Evolutionary conservation across 2,797 vertebrate species (phyloP).

Genomic region (Australoheros facetus): DNA sequence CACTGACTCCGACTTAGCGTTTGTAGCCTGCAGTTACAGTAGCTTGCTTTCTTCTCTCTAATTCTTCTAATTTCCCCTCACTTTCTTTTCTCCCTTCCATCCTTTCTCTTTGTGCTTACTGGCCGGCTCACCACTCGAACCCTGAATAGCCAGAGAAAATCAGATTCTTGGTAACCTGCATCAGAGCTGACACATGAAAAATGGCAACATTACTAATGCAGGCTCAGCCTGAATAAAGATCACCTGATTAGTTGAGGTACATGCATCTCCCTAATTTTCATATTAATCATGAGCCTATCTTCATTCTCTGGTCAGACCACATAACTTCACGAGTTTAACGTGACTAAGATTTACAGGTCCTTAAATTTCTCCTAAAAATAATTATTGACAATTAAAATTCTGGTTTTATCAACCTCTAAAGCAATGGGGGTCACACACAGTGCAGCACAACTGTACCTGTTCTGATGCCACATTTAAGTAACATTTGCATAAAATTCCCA

Average conservation of each 20-base stretch:
- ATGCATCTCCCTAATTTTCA: conserved; percentile 95
- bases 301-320: conserved; percentile 82
- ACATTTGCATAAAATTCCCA: conserved; percentile 59
- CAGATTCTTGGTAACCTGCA: conserved; percentile 86
- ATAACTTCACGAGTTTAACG: conserved; percentile 84
- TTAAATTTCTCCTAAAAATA: conserved; percentile 85
- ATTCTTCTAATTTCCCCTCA: conserved; percentile 28
- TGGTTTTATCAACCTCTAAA: conserved; percentile 73
- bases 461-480: conserved; percentile 58
- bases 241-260: conserved; percentile 98
- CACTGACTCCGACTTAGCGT: conserved; percentile 29
- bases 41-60: conserved; percentile 29
- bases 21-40: conserved; percentile 46
- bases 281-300: conserved; percentile 95
- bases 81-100: conserved; percentile 18
- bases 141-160: conserved; percentile 82
- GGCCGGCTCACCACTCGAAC: conserved; percentile 79
- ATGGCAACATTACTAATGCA: conserved; percentile 94
- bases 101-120: conserved; percentile 51
- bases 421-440: conserved; percentile 38
- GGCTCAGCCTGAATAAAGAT: conserved; percentile 93
- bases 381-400: conserved; percentile 76
- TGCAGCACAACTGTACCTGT: conserved; percentile 18
- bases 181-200: conserved; percentile 95
- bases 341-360: conserved; percentile 89